Base-by-base conservation (phyloP, 2,797 vertebrate species). In the Streptopelia turtur region DNA sequence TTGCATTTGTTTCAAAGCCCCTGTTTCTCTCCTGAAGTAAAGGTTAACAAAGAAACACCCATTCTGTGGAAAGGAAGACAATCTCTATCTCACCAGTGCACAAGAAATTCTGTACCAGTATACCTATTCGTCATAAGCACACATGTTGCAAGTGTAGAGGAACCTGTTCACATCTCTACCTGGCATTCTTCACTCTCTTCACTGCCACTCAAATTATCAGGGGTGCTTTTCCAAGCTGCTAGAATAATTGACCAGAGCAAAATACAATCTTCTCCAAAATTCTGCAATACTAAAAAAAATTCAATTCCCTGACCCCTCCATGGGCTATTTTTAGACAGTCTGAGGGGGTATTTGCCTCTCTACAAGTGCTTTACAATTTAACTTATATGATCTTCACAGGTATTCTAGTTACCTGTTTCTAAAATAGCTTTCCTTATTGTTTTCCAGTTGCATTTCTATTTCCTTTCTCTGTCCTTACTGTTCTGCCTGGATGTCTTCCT, bases 251-350 rank as follows among this genome's bases (percentile, higher is more conserved):
- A 49, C 16, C 3, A 61, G 17, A 18, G 3, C 5, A 53, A 87
- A 91, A 45, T 28, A 30, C 1, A 50, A 33, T 56, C 5, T 66
- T 83, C 13, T 31, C 5, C 10, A 37, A 74, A 85, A 70, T 77
- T 84, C 17, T 9, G 4, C 16, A 82, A 57, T 61, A 79, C 6
- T 61, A 30, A 78, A 78, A 8, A 61, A 82, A 84, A 41, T 60
- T 79, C 5, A 74, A 0, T 52, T 47, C 5, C 13, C 8, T 0
- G 0, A 6, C 55, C 31, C 21, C 43, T 53, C 11, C 3, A 11
- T 18, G 21, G 4, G 12, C 10, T 53, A 49, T 33, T 74, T 75
- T 87, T 41, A 66, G 16, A 24, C 0, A 24, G 16, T 15, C 79
- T 24, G 8, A 2, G 6, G 8, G 16, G 2, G 12, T 49, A 57